A percentile compares a stretch with the other conserved stretches of the same genome.
Conservation (phyloP, 2,888 invertebrate species). For the Heliconius hortense region DNA sequence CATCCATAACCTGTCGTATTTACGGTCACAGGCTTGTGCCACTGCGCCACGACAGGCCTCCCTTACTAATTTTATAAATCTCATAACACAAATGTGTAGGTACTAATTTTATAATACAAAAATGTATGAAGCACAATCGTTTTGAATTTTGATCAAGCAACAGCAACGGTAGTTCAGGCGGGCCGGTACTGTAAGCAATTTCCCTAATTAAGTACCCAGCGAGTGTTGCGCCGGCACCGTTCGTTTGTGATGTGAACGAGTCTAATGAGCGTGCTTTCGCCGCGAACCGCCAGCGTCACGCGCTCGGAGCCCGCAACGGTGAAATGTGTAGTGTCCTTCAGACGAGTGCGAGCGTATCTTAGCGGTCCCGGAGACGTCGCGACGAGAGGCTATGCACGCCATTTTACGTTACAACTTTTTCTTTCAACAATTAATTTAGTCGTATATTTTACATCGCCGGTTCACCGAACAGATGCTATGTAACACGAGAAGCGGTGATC, state of each 20-base stretch:
- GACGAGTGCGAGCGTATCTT: constrained; percentile 40
- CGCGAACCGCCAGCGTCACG: constrained; percentile 41
- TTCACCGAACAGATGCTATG: not conserved
- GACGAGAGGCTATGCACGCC: constrained; percentile 10
- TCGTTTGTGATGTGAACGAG: constrained; percentile 57
- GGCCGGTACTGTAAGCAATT: constrained; percentile 66
- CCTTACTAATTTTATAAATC: too few species aligned
- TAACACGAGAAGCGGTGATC: not conserved
- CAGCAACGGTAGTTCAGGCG: constrained; percentile 56
- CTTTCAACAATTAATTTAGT: not conserved
- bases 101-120: too few species aligned
- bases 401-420: constrained; percentile 6
- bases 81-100: too few species aligned
- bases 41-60: too few species aligned
- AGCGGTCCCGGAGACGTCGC: constrained; percentile 29
- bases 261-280: constrained; percentile 55
- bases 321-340: constrained; percentile 48
- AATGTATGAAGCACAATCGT: constrained; percentile 16
- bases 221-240: constrained; percentile 52
- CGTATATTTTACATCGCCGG: not conserved
- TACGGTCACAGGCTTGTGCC: too few species aligned
- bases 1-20: too few species aligned
- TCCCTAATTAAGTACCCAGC: constrained; percentile 71
- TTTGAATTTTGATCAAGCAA: constrained; percentile 27
- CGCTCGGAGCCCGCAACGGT: constrained; percentile 45